These are phyloP conservation scores for Ophion ellenae DNA, from an alignment of 2,888 invertebrate genomes.

Conservation along the genomic window DNA sequence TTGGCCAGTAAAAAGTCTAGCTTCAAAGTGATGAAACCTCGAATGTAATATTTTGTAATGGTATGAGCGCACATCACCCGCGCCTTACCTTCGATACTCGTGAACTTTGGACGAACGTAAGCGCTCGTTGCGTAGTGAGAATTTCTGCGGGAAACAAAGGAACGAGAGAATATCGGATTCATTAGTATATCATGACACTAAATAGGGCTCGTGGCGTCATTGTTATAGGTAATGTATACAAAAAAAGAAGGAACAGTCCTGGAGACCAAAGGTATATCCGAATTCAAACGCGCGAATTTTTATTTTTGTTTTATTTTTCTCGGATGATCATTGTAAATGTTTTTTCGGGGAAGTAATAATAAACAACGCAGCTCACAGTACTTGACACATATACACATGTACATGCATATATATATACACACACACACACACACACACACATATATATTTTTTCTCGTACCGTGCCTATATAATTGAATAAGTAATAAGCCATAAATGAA, in stretches of 20 bases:
- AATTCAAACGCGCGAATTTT: constrained; percentile 21
- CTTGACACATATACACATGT: constrained; percentile 24
- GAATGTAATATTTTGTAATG: constrained; percentile 73
- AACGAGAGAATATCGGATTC: constrained; percentile 31
- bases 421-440: background rate
- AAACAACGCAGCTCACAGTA: constrained; percentile 53
- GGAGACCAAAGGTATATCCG: constrained; percentile 54
- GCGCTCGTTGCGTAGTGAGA: constrained; percentile 22
- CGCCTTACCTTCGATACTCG: background rate
- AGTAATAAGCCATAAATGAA: constrained; percentile 46
- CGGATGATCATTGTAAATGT: constrained; percentile 26
- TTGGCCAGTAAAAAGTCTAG: constrained; percentile 82
- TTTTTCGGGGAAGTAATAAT: constrained; percentile 22
- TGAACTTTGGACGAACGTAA: constrained; percentile 3
- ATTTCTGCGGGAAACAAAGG: constrained; percentile 49
- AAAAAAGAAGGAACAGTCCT: constrained; percentile 33
- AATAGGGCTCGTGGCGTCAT: constrained; percentile 25
- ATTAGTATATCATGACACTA: constrained; percentile 48
- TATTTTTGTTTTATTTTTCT: constrained; percentile 33
- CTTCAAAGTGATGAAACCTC: constrained; percentile 83
- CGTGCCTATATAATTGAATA: constrained; percentile 48
- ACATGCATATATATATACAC: background rate
- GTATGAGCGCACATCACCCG: background rate
- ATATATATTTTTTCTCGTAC: constrained; percentile 57
- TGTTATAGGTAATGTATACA: constrained; percentile 35